Base-by-base conservation (phyloP, 2,888 invertebrate genomes). In the Sphinx pinastri region DNA sequence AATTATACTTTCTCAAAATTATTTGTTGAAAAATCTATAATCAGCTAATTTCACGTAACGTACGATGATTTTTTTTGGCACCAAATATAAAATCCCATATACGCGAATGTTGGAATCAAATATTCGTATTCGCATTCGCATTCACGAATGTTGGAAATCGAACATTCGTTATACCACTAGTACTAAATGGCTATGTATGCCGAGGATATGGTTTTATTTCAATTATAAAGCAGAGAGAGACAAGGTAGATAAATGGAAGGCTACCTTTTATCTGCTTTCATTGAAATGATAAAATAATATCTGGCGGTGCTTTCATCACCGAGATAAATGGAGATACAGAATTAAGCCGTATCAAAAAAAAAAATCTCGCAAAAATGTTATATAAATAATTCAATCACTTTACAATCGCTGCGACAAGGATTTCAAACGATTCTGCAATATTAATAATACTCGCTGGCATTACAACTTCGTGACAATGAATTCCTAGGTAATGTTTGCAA, bases 391-490 rank as follows among this genome's bases (percentile, higher is more conserved):
- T n/a, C 47, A 60, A 60, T 60, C 19, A 45, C 14, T 60, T 16
- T 19, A 11, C 14, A 45, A n/a, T 47, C 19, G 13, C 49, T 47
- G 13, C 19, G 7, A 16, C 63, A 63, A 16, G 47, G 47, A 7
- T 11, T 47, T 1, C 19, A 10, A 63, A 49, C 47, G 47, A 47
- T 16, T 38, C 12, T n/a, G 49, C 12, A 63, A 49, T 63, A 49
- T 63, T 6, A 49, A 63, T 12, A 63, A 49, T 55, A 55, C 55
- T 55, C 7, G 19, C 0, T 19, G 19, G 13, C 47, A 63, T 63
- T 19, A 63, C 49, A 49, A 63, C 49, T 47, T 63, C 49, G 63
- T 63, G 47, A 63, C 63, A 63, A 19, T 49, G 0, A 47, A 63
- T 47, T 19, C 19, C 47, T 19, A 49, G 63, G 63, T 45, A 19